Conservation (phyloP, 2,113 vertebrate genomes). For the Shinisaurus crocodilurus region DNA sequence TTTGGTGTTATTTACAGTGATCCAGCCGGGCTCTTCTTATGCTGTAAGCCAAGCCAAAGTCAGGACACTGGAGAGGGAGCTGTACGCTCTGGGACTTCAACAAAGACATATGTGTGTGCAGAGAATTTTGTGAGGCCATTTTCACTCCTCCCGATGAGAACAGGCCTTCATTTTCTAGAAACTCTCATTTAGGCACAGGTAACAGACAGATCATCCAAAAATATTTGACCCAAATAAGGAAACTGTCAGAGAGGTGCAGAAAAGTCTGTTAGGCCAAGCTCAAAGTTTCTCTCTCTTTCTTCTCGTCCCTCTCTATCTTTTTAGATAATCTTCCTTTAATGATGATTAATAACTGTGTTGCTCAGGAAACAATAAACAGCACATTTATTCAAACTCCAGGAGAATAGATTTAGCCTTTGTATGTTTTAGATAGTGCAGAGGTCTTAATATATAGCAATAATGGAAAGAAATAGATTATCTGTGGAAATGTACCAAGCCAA, state of each 20-base stretch:
- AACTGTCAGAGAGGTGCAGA: neutral
- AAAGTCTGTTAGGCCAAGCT: neutral
- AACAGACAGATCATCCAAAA: too few species aligned
- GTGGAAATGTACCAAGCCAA: neutral
- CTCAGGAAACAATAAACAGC: slow-evolving; percentile 41
- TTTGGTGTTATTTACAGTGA: too few species aligned
- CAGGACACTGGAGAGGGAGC: neutral
- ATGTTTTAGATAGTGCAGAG: neutral
- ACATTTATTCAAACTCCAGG: slow-evolving; percentile 10
- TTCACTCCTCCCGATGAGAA: too few species aligned
- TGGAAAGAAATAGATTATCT: slow-evolving; percentile 40
- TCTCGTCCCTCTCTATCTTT: neutral
- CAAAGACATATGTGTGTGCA: too few species aligned
- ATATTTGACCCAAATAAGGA: neutral
- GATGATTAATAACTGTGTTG: slow-evolving; percentile 16
- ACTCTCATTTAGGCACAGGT: too few species aligned
- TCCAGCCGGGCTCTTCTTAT: too few species aligned
- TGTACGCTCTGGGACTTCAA: neutral
- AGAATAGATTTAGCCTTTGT: slow-evolving; percentile 8
- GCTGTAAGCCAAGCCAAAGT: neutral
- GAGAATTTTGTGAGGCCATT: too few species aligned
- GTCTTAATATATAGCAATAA: slow-evolving; percentile 31
- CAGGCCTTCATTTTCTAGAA: too few species aligned
- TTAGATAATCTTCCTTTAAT: slow-evolving; percentile 9
- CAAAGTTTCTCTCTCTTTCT: neutral